Percentiles rank a stretch among this genome's conserved stretches.
These are phyloP conservation scores for Tachystola acroxantha DNA, from an alignment of 2,888 invertebrate species.

Conservation along the genomic window DNA sequence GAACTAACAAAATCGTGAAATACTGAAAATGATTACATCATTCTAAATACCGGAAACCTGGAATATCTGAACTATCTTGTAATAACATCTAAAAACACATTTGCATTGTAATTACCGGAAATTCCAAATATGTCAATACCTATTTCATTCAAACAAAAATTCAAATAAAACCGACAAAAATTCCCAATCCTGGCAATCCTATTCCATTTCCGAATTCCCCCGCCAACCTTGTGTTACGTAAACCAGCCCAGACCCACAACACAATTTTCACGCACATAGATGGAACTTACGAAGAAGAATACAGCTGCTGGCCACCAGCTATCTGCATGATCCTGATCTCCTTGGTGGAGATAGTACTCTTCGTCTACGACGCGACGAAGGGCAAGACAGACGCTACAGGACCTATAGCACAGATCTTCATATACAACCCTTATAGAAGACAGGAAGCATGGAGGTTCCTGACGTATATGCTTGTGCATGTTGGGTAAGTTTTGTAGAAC, in stretches of 20 bases:
- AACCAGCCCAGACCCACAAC: slow-evolving; percentile 47
- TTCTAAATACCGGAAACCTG: no score
- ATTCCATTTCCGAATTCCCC: slow-evolving; percentile 6
- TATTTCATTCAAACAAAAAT: no score
- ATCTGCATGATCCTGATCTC: slow-evolving; percentile 95
- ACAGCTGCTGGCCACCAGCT: slow-evolving; percentile 95
- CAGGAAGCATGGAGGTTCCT: slow-evolving; percentile 95
- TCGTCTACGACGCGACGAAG: slow-evolving; percentile 73
- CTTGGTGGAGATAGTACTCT: slow-evolving; percentile 89
- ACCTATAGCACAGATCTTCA: slow-evolving; percentile 88
- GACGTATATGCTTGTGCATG: slow-evolving; percentile 97
- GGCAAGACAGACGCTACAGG: slow-evolving; percentile 79
- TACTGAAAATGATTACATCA: no score
- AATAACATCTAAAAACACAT: no score
- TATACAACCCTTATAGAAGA: slow-evolving; percentile 92
- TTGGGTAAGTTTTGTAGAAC: slow-evolving; percentile 91
- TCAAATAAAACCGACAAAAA: not conserved
- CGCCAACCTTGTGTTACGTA: slow-evolving; percentile 38
- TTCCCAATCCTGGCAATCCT: slow-evolving; percentile 6
- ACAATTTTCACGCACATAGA: slow-evolving; percentile 76
- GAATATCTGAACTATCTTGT: no score
- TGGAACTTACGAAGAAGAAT: slow-evolving; percentile 93
- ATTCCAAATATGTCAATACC: no score
- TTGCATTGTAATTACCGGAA: no score
- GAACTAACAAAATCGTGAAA: no score